Conservation (phyloP, 2,888 invertebrate species). For the Clitarchus hookeri region DNA sequence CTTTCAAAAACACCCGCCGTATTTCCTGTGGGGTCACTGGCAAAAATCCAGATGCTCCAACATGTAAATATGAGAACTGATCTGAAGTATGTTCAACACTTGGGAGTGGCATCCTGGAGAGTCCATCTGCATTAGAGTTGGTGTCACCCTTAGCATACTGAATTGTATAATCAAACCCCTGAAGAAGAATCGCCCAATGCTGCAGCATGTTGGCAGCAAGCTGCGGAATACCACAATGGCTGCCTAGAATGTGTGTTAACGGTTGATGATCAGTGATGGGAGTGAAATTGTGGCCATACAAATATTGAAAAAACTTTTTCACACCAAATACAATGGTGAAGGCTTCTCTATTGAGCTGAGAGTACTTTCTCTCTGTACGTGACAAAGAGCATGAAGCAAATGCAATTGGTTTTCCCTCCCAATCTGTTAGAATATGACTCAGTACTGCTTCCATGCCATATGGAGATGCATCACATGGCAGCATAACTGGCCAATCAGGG, state of each 20-base stretch:
- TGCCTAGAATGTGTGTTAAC: slow-evolving; percentile 50
- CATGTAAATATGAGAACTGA: background rate
- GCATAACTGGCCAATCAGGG: background rate
- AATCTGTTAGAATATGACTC: slow-evolving; percentile 42
- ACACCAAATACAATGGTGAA: slow-evolving; percentile 47
- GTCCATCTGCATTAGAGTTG: no score
- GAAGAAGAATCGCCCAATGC: slow-evolving; percentile 49
- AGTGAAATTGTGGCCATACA: slow-evolving; percentile 45
- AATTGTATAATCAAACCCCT: slow-evolving; percentile 48
- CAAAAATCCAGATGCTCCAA: no score
- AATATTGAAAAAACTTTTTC: slow-evolving; percentile 43
- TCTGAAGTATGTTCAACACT: background rate
- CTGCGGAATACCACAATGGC: no score
- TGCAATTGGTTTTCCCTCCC: slow-evolving; percentile 41
- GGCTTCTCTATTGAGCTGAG: slow-evolving; percentile 41
- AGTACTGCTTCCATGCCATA: slow-evolving; percentile 45
- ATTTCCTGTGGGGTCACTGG: no score
- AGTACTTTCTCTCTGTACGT: slow-evolving; percentile 45
- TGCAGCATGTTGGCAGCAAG: slow-evolving; percentile 49
- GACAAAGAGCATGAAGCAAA: slow-evolving; percentile 45
- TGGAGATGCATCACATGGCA: slow-evolving; percentile 51
- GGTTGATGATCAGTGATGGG: slow-evolving; percentile 54
- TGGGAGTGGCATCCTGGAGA: background rate
- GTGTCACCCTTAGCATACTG: slow-evolving; percentile 39
- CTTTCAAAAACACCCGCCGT: no score